These are phyloP conservation scores for Macropus fuliginosus DNA, from an alignment of 2,797 vertebrate species.

Conservation along the genomic window DNA sequence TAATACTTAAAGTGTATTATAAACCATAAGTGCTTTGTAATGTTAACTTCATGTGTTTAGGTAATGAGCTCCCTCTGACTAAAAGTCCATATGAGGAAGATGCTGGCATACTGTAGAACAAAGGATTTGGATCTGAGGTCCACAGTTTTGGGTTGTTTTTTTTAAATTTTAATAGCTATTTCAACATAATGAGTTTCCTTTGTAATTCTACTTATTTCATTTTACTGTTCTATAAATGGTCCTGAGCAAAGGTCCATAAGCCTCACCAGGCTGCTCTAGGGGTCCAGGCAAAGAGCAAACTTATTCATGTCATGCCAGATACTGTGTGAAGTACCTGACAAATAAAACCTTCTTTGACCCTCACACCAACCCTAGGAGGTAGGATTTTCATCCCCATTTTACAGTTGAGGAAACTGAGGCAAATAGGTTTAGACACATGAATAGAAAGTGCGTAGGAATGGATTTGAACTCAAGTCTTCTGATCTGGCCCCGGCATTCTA, in stretches of 20 bases:
- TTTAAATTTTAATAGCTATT: background rate
- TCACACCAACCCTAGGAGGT: background rate
- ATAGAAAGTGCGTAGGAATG: background rate
- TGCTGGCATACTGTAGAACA: background rate
- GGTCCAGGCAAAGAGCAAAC: background rate
- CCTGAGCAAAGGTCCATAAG: background rate
- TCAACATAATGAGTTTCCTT: background rate
- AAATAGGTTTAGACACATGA: background rate
- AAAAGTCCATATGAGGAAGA: background rate
- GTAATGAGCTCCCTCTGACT: background rate
- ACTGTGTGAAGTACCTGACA: background rate
- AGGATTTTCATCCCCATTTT: background rate
- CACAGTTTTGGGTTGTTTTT: background rate
- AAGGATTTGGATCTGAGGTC: background rate
- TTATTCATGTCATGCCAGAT: background rate
- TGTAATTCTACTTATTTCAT: background rate
- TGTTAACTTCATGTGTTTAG: background rate
- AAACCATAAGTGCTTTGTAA: background rate
- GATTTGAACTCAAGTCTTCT: background rate
- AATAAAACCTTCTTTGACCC: background rate
- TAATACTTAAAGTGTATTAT: background rate
- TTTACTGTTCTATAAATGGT: background rate
- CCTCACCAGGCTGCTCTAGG: background rate
- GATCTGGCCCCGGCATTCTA: background rate
- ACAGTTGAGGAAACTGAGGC: background rate